Percentiles rank a stretch among this genome's conserved stretches.
Conservation (phyloP, 2,888 invertebrate genomes). For the Plagodis pulveraria region DNA sequence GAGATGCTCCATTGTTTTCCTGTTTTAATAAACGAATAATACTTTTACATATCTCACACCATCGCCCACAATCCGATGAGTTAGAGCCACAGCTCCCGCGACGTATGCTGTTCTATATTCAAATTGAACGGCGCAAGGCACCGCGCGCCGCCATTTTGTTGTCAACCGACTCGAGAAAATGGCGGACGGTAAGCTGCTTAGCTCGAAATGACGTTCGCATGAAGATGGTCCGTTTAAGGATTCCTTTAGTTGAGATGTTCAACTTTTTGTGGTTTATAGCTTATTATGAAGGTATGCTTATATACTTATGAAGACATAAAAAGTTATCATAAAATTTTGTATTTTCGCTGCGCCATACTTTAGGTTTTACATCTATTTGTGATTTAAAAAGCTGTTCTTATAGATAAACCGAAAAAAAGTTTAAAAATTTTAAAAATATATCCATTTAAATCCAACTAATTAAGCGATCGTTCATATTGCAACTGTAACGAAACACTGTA, state of each 20-base stretch:
- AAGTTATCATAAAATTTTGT: no score
- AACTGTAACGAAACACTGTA: no score
- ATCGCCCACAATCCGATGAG: constrained; percentile 83
- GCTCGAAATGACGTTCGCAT: constrained; percentile 57
- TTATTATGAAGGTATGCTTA: no score
- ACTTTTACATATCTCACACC: constrained; percentile 81
- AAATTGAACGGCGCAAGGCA: constrained; percentile 75
- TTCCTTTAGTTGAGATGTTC: constrained; percentile 26
- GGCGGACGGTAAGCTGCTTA: constrained; percentile 57
- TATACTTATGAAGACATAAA: no score
- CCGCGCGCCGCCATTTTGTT: constrained; percentile 79
- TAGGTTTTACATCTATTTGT: no score
- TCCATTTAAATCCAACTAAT: no score
- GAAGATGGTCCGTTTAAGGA: constrained; percentile 47
- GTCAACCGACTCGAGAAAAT: constrained; percentile 52
- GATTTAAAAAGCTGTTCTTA: no score
- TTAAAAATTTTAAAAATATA: no score
- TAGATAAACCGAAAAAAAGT: no score
- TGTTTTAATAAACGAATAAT: constrained; percentile 70
- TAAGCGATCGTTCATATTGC: no score
- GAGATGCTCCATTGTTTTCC: constrained; percentile 37
- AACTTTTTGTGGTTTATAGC: neutral
- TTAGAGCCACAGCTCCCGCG: constrained; percentile 78
- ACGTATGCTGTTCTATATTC: constrained; percentile 84
- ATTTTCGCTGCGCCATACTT: no score